phyloP scores from a whole-genome alignment of 2,888 invertebrate species.

The Rhabditoides inermis region DNA sequence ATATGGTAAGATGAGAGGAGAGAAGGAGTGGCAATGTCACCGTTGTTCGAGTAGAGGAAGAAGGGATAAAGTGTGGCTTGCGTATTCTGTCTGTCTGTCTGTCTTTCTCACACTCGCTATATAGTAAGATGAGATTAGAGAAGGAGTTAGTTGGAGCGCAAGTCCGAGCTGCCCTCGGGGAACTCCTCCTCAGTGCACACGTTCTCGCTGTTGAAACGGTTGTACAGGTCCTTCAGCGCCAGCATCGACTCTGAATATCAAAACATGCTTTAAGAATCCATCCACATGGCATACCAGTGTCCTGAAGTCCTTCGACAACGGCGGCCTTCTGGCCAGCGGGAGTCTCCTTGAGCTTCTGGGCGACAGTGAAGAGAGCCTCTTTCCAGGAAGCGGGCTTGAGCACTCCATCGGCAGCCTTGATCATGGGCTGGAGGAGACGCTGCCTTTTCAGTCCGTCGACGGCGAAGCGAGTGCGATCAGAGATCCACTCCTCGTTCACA shows the following conservation, averaged over 20 bases:
- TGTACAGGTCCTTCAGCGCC: conserved; percentile 82
- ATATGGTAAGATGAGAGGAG: too few species aligned
- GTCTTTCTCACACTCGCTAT: too few species aligned
- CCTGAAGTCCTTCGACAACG: conserved; percentile 63
- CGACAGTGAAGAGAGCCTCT: conserved; percentile 72
- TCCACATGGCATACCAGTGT: conserved; percentile 44
- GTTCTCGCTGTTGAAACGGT: conserved; percentile 74
- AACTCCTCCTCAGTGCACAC: conserved; percentile 84
- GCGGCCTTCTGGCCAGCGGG: conserved; percentile 69
- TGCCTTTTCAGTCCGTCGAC: conserved; percentile 94
- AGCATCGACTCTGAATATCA: conserved; percentile 65
- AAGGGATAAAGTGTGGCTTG: too few species aligned
- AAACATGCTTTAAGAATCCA: too few species aligned
- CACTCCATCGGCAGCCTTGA: conserved; percentile 59
- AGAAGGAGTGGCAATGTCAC: too few species aligned
- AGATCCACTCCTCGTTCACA: conserved; percentile 97
- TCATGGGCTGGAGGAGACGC: conserved; percentile 83
- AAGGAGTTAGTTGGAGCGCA: too few species aligned
- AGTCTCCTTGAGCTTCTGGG: conserved; percentile 64
- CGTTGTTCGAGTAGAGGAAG: too few species aligned
- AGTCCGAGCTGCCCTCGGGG: conserved; percentile 60
- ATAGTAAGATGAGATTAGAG: too few species aligned
- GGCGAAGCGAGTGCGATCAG: conserved; percentile 91
- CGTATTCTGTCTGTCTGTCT: too few species aligned
- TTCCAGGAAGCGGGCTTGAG: conserved; percentile 78